Evolutionary conservation across 2,113 vertebrate species (phyloP).

Genomic region (Ceratotherium simum): DNA sequence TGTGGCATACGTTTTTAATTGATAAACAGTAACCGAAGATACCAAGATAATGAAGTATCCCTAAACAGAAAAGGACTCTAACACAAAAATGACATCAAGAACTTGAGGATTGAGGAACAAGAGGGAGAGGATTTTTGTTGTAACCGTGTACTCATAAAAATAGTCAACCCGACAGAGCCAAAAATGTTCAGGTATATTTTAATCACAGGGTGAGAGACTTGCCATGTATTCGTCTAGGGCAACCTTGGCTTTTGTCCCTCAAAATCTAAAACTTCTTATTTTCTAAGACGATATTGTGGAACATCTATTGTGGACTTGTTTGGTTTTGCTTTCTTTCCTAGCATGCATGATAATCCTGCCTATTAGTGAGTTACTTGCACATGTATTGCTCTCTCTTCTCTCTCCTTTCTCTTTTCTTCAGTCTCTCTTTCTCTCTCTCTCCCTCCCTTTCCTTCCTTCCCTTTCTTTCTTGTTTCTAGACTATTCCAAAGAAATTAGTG

Average conservation of each 20-base stretch:
- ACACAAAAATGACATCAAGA: not conserved
- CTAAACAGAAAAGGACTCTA: conserved; percentile 8
- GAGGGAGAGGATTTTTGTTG: conserved; percentile 44
- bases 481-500: conserved; percentile 19
- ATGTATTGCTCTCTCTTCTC: not conserved
- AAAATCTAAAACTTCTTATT: not conserved
- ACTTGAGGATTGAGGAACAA: not conserved
- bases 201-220: conserved; percentile 33
- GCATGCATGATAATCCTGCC: not conserved
- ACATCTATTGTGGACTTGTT: not conserved
- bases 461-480: not conserved
- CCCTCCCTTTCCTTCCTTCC: too few species aligned
- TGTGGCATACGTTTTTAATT: not conserved
- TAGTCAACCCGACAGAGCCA: conserved; percentile 27
- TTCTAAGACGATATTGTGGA: not conserved
- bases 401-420: not conserved
- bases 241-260: not conserved
- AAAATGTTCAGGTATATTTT: conserved; percentile 13
- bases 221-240: not conserved
- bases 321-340: conserved; percentile 12
- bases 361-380: not conserved
- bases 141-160: conserved; percentile 64
- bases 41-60: not conserved
- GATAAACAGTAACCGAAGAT: not conserved
- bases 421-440: not conserved